Base-by-base conservation (phyloP, 2,113 vertebrate genomes). In the Pseudopodoces humilis region DNA sequence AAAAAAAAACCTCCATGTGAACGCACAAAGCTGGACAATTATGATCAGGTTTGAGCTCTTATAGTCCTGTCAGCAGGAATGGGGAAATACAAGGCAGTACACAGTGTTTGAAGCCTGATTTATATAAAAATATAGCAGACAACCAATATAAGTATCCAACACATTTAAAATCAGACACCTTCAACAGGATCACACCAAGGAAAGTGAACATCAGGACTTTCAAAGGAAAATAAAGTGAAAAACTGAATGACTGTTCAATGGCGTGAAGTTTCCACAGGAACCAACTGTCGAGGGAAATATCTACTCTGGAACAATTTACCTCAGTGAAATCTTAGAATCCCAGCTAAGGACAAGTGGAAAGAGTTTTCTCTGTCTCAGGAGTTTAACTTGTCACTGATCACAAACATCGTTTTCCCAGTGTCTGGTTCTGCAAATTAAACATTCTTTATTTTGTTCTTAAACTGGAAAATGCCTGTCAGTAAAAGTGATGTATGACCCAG, bases 401-500 rank as follows among this genome's bases (percentile, higher is more conserved):
- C 27, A 75, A 89, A 89, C 39, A 33, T 6, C 19, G 5, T 19
- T 63, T 46, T 68, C 52, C 70, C 60, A 71, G 5, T 4, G 53
- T 8, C 18, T 46, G 5, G 6, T 16, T 93, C 37, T 56, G 47
- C 65, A 59, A 50, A 49, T 74, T 10, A 53, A 52, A 46, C 16
- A 30, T 6, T 13, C 7, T 14, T 23, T 8, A 7, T 8, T 69
- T 53, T 63, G 21, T 35, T 30, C 41, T 64, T 7, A 6, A 46
- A 47, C 2, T 30, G 16, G 47, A 78, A 65, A 70, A 63, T 2
- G 7, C 11, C 31, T 21, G 47, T 50, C 47, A 71, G 25, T 28
- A 17, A 76, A 67, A 67, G n/a, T 2, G 2, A 65, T 0, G 7
- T 1, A 0, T 3, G 27, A 35, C 15, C 52, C 56, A 35, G 6